Percentiles rank a stretch among this genome's conserved stretches.
Conservation (phyloP, 2,888 invertebrate species). For the Bombylius major region DNA sequence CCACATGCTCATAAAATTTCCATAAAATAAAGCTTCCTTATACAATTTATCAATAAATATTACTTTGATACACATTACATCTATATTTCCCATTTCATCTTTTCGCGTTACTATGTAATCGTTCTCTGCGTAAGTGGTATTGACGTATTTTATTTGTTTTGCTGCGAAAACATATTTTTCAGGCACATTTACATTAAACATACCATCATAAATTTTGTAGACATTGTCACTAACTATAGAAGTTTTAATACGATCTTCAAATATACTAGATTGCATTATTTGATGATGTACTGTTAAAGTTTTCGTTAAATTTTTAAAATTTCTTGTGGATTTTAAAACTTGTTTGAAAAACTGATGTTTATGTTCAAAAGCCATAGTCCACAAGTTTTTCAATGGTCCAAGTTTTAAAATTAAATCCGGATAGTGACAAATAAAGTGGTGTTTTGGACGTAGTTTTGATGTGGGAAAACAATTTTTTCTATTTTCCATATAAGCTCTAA, state of each 20-base stretch:
- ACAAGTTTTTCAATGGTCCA: constrained; percentile 11
- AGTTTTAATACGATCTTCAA: neutral
- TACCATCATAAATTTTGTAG: neutral
- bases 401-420: constrained; percentile 9
- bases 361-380: constrained; percentile 18
- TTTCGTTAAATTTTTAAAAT: constrained; percentile 15
- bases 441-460: constrained; percentile 11
- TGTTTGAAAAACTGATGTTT: constrained; percentile 20
- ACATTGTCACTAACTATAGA: neutral
- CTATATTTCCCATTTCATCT: neutral
- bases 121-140: neutral
- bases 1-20: neutral
- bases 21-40: neutral
- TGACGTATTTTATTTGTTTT: neutral
- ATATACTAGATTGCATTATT: neutral
- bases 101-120: neutral
- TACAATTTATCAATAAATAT: neutral
- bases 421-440: constrained; percentile 14
- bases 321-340: constrained; percentile 10
- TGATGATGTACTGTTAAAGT: neutral
- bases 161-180: neutral
- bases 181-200: neutral
- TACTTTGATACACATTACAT: neutral
- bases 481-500: neutral
- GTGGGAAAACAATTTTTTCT: constrained; percentile 8